Evolutionary conservation across 2,888 invertebrate genomes (phyloP).

Genomic region (Habroteleia sp.): DNA sequence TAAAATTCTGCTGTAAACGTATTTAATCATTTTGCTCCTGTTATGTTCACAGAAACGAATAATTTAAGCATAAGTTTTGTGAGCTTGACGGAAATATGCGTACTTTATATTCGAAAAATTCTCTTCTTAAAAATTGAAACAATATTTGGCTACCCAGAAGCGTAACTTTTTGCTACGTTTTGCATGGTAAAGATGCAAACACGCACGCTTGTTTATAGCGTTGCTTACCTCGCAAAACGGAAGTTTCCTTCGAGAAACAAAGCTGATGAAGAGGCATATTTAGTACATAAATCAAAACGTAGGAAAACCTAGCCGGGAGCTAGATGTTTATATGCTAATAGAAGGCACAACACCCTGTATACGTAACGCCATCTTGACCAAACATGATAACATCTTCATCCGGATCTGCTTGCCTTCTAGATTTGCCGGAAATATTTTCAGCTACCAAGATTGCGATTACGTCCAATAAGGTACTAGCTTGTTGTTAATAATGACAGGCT

Average conservation of each 20-base stretch:
- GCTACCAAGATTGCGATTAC: conserved; percentile 75
- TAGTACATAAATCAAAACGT: conserved; percentile 79
- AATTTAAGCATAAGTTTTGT: conserved; percentile 54
- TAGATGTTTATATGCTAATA: conserved; percentile 79
- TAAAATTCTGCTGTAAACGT: conserved; percentile 23
- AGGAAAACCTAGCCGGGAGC: conserved; percentile 75
- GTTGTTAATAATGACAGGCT: conserved; percentile 49
- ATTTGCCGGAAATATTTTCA: conserved; percentile 71
- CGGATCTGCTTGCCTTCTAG: conserved; percentile 49
- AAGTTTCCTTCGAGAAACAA: conserved; percentile 66
- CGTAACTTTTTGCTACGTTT: conserved; percentile 55
- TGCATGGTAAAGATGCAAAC: conserved; percentile 58
- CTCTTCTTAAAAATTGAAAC: conserved; percentile 52
- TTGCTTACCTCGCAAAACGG: conserved; percentile 63
- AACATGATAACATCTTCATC: conserved; percentile 71
- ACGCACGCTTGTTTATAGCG: conserved; percentile 58
- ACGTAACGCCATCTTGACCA: conserved; percentile 69
- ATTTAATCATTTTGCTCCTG: conserved; percentile 26
- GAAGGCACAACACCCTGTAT: conserved; percentile 76
- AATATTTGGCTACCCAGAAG: conserved; percentile 48
- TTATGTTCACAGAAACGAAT: conserved; percentile 17
- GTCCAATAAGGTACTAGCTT: conserved; percentile 60
- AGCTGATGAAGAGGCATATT: conserved; percentile 77
- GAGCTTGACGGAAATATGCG: conserved; percentile 31
- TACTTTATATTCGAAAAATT: conserved; percentile 24